These are phyloP conservation scores for Carterocephalus palaemon DNA, from an alignment of 2,888 invertebrate genomes.

Conservation along the genomic window DNA sequence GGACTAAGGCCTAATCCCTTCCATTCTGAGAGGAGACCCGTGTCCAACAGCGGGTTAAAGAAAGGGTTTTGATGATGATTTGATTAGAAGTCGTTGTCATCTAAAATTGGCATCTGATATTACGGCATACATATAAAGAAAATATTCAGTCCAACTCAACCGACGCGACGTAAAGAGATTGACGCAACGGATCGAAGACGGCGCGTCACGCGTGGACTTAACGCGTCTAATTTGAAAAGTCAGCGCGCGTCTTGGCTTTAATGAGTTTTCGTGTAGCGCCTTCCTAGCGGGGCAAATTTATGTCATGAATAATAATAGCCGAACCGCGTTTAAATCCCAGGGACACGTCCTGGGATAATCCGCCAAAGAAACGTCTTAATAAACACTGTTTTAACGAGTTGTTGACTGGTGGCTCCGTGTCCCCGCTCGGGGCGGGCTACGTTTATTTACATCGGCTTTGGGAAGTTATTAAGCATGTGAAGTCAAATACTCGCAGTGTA, in stretches of 20 bases:
- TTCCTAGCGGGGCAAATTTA: conserved; percentile 72
- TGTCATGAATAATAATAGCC: conserved; percentile 77
- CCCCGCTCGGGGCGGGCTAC: not conserved
- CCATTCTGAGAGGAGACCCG: too few species aligned
- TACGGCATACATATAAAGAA: too few species aligned
- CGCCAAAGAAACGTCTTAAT: conserved; percentile 62
- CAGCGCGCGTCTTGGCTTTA: conserved; percentile 74
- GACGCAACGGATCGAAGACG: conserved; percentile 6
- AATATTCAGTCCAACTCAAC: too few species aligned
- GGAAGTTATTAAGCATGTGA: too few species aligned
- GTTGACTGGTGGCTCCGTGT: conserved; percentile 45
- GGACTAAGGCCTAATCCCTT: too few species aligned
- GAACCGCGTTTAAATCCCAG: conserved; percentile 69
- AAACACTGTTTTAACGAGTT: conserved; percentile 62
- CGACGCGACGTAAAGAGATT: not conserved
- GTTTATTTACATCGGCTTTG: conserved; percentile 13
- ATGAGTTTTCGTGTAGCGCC: conserved; percentile 77
- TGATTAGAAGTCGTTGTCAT: too few species aligned
- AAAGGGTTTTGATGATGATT: too few species aligned
- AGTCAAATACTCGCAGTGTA: too few species aligned
- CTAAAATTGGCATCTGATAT: too few species aligned
- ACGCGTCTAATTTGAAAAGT: conserved; percentile 77
- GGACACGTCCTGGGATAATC: conserved; percentile 68
- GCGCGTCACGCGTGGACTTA: conserved; percentile 73
- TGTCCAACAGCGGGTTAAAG: too few species aligned